These are phyloP conservation scores for Cantharis lateralis DNA, from an alignment of 2,888 invertebrate species.

Conservation along the genomic window DNA sequence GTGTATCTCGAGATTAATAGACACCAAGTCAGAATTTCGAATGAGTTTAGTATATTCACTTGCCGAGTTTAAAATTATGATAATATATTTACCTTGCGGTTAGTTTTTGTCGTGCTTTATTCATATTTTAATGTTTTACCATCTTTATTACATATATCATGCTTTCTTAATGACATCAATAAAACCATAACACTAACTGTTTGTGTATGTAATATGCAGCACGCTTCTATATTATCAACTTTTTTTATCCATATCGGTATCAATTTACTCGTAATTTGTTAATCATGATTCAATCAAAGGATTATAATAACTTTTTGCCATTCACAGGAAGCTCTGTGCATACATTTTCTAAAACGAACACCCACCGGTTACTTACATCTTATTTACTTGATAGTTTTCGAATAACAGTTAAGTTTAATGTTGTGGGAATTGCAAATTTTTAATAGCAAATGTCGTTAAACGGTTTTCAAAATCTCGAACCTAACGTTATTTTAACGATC, in stretches of 20 bases:
- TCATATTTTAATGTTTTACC: conserved; percentile 22
- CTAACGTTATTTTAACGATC: background rate
- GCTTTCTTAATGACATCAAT: conserved; percentile 8
- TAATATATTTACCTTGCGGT: conserved; percentile 35
- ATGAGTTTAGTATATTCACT: conserved; percentile 32
- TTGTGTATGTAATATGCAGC: conserved; percentile 1
- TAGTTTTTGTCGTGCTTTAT: conserved; percentile 23
- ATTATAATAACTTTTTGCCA: background rate
- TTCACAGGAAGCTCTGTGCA: background rate
- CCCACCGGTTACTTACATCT: background rate
- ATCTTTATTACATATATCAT: conserved; percentile 15
- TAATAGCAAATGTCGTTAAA: background rate
- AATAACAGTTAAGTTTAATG: background rate
- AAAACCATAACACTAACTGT: conserved; percentile 2
- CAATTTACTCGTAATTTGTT: background rate
- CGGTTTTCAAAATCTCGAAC: background rate
- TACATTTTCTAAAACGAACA: background rate
- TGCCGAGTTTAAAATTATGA: conserved; percentile 35
- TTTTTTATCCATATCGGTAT: background rate
- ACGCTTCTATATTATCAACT: background rate
- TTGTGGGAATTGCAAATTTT: background rate
- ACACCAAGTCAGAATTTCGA: conserved; percentile 40
- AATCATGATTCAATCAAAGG: background rate
- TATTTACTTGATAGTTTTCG: background rate
- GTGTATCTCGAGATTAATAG: conserved; percentile 47